phyloP scores from a whole-genome alignment of 1,140 invertebrate species.

The Trichoplusia ni region DNA sequence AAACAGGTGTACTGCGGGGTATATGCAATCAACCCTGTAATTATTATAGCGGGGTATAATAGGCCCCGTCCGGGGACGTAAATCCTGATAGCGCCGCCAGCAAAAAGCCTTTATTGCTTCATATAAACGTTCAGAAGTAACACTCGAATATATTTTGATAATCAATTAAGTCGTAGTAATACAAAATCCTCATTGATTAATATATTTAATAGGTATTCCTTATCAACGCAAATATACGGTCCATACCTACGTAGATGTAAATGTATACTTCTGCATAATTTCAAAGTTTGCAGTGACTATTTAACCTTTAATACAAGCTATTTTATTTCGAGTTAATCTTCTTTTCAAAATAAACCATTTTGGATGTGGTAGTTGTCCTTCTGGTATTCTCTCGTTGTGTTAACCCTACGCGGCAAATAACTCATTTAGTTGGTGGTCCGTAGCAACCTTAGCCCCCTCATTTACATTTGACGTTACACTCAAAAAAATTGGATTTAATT shows the following conservation, averaged over 20 bases:
- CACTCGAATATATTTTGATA: not conserved
- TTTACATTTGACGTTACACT: conserved; percentile 1
- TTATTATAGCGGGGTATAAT: conserved; percentile 25
- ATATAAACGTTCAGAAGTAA: not conserved
- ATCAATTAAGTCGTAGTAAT: not conserved
- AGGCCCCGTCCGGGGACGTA: conserved; percentile 2
- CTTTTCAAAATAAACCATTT: no score
- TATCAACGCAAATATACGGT: no score
- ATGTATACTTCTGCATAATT: no score
- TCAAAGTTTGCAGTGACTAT: no score
- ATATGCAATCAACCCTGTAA: conserved; percentile 28
- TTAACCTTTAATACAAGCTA: no score
- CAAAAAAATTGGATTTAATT: not conserved
- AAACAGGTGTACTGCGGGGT: not conserved
- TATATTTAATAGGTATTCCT: no score
- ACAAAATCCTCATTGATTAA: no score
- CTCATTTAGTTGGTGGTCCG: not conserved
- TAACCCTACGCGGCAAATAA: conserved; percentile 2
- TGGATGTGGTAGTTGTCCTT: not conserved
- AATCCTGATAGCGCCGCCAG: not conserved
- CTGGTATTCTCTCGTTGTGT: not conserved
- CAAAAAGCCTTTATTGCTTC: not conserved
- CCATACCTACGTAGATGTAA: no score
- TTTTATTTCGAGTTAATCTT: no score
- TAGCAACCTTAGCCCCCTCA: not conserved